Percentiles rank a stretch among this genome's conserved stretches.
These are phyloP conservation scores for Microcebus griseorufus DNA, from an alignment of 2,113 vertebrate species.

Conservation along the genomic window DNA sequence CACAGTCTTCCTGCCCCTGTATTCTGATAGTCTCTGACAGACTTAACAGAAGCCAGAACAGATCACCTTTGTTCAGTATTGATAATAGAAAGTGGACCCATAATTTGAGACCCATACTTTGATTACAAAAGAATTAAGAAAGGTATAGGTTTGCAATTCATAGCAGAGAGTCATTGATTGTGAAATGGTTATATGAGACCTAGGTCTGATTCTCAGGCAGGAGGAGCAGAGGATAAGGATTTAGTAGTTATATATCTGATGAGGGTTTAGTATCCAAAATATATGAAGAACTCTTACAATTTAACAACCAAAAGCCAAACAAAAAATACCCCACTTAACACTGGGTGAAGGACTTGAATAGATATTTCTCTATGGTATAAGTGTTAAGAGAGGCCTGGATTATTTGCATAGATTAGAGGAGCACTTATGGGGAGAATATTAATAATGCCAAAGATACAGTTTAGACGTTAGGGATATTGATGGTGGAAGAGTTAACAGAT, in stretches of 20 bases:
- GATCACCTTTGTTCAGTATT: not conserved
- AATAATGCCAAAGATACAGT: not conserved
- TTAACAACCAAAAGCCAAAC: too few relatives aligned
- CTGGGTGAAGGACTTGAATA: too few relatives aligned
- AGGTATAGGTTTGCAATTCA: not conserved
- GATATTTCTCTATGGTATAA: not conserved
- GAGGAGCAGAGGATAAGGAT: not conserved
- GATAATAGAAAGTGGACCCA: not conserved
- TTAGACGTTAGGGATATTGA: not conserved
- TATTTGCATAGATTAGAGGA: not conserved
- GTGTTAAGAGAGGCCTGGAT: not conserved
- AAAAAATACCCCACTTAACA: too few relatives aligned
- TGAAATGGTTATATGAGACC: not conserved
- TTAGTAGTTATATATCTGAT: too few relatives aligned
- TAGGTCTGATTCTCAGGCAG: not conserved
- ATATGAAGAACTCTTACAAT: too few relatives aligned
- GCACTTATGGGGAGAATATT: not conserved
- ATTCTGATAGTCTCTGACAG: not conserved
- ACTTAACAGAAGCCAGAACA: not conserved
- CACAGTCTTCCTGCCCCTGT: not conserved
- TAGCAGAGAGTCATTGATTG: not conserved
- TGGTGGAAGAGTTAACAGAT: not conserved
- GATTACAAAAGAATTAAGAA: not conserved
- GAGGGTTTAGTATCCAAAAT: too few relatives aligned
- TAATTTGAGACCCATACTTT: not conserved